Evolutionary conservation across 2,113 vertebrate species (phyloP).

Genomic region (Periophthalmus modestus): DNA sequence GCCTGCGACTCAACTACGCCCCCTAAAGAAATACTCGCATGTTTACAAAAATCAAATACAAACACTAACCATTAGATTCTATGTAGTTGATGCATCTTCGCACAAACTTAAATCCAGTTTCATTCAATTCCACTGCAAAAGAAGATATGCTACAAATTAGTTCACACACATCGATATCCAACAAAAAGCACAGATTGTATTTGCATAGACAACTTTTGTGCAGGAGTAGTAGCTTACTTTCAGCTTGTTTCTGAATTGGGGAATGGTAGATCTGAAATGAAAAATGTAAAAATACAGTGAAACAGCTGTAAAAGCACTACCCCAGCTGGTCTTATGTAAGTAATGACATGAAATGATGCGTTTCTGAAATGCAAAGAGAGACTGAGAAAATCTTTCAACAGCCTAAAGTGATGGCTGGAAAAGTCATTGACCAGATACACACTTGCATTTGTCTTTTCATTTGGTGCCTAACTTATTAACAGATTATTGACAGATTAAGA

Average conservation of each 20-base stretch:
- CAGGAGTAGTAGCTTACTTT: conserved; percentile 84
- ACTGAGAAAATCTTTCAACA: background rate
- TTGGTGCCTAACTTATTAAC: background rate
- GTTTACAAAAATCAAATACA: conserved; percentile 3
- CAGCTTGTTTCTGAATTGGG: conserved; percentile 94
- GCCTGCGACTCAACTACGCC: conserved; percentile 45
- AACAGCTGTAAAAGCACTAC: conserved; percentile 13
- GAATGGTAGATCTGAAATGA: conserved; percentile 93
- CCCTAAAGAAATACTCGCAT: conserved; percentile 46
- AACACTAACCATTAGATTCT: conserved; percentile 86
- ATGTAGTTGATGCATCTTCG: conserved; percentile 92
- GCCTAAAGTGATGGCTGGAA: background rate
- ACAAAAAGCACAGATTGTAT: conserved; percentile 2
- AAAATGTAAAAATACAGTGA: conserved; percentile 26
- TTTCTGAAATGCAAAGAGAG: background rate
- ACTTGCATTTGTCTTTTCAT: background rate
- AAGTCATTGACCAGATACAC: background rate
- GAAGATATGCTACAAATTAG: background rate
- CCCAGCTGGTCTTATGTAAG: background rate
- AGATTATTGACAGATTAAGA: background rate
- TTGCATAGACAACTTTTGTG: background rate
- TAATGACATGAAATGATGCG: background rate
- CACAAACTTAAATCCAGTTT: conserved; percentile 94
- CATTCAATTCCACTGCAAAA: conserved; percentile 91
- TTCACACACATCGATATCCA: background rate